Conservation (phyloP, 2,113 vertebrate genomes). For the Athene noctua region DNA sequence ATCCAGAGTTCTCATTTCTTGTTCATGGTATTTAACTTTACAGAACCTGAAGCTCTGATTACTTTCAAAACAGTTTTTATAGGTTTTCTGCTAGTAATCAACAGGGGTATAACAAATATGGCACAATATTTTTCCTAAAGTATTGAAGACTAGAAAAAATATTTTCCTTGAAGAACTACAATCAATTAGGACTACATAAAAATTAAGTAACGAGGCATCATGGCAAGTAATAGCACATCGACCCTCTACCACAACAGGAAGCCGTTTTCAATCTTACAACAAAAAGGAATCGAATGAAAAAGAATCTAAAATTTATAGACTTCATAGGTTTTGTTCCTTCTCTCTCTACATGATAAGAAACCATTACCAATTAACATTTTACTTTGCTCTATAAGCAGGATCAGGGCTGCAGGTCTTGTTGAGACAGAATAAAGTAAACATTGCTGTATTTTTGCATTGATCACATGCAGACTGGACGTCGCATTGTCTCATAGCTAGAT, state of each 20-base stretch:
- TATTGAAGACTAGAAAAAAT: background rate
- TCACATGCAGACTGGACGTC: background rate
- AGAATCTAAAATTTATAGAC: background rate
- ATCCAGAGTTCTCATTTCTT: background rate
- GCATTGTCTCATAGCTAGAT: background rate
- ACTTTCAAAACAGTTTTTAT: slow-evolving; percentile 1
- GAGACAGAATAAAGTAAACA: slow-evolving; percentile 8
- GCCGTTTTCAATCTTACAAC: background rate
- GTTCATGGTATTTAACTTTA: background rate
- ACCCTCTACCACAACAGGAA: slow-evolving; percentile 25
- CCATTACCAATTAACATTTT: background rate
- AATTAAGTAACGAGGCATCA: slow-evolving; percentile 46
- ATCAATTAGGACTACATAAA: slow-evolving; percentile 17
- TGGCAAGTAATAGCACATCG: background rate
- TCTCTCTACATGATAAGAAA: background rate
- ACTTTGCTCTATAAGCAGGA: background rate
- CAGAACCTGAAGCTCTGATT: slow-evolving; percentile 18
- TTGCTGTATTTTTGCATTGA: slow-evolving; percentile 22
- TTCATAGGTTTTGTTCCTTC: background rate
- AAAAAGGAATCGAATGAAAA: background rate
- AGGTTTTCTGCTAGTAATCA: slow-evolving; percentile 20
- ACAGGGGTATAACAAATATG: background rate
- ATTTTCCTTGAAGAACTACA: background rate
- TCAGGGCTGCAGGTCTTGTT: slow-evolving; percentile 12
- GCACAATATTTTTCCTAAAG: background rate